Base-by-base conservation (phyloP, 2,797 vertebrate species). In the Limosa lapponica region DNA sequence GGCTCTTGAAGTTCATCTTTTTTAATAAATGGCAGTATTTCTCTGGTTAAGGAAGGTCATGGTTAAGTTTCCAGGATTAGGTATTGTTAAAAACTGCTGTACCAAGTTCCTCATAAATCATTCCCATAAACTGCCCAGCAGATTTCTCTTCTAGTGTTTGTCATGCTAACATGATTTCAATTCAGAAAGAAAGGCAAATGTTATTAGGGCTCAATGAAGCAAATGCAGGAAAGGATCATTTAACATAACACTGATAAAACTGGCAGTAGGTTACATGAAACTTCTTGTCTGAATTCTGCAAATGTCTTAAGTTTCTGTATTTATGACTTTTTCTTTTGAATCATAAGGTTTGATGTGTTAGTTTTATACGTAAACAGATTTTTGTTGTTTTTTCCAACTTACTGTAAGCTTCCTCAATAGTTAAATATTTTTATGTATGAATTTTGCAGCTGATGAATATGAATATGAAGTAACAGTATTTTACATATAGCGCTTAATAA, bases 131-230 rank as follows among this genome's bases (percentile, higher is more conserved):
- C 74, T 75, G 62, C 46, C 28, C 57, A 82, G 65, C n/a, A 91
- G 57, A 62, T 89, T 95, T 88, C 18, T 83, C n/a, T 81, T 94
- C 37, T 52, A 62, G 52, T 87, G 55, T 94, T 95, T 95, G 80
- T 71, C 87, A 86, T 72, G 59, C 72, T 94, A 94, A 87, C 62
- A 41, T 64, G 72, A 86, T 93, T 96, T 96, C 80, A 83, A 59
- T 89, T 93, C 82, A 82, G 90, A 81, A 89, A 44, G 49, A 91
- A 51, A 93, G 77, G 92, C 48, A 93, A 92, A 96, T 51, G 36
- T 96, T 95, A 90, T 90, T 85, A 96, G 74, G 87, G 55, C 16
- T 94, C 84, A 95, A 66, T 49, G 87, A 95, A 95, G 74, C 62
- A 91, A 94, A 85, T 80, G n/a, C 34, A 85, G 46, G 54, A 89